Percentiles rank a stretch among this genome's conserved stretches.
Conservation (phyloP, 2,797 vertebrate species). For the Lagocephalus sceleratus region DNA sequence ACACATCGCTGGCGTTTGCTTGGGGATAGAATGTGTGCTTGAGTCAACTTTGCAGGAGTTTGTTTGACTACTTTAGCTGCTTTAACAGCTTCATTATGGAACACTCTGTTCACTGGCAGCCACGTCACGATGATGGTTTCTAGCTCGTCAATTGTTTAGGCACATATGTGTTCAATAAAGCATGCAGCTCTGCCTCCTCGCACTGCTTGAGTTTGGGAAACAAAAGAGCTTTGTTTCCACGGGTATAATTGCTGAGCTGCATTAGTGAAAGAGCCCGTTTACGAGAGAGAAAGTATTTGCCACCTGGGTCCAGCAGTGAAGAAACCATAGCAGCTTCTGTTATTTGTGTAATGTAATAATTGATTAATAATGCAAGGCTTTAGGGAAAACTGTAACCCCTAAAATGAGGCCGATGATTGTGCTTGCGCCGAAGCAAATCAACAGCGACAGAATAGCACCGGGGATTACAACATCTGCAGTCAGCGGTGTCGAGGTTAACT, state of each 20-base stretch:
- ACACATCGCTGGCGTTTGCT: too few relatives aligned
- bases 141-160: slow-evolving; percentile 26
- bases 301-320: slow-evolving; percentile 51
- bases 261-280: slow-evolving; percentile 16
- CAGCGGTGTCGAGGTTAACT: slow-evolving; percentile 73
- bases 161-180: slow-evolving; percentile 42
- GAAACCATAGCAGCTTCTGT: slow-evolving; percentile 39
- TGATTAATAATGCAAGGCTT: slow-evolving; percentile 77
- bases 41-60: too few relatives aligned
- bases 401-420: slow-evolving; percentile 69
- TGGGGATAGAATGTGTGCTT: too few relatives aligned
- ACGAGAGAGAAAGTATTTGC: slow-evolving; percentile 12
- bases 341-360: slow-evolving; percentile 69
- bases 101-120: slow-evolving; percentile 18
- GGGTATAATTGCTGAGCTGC: slow-evolving; percentile 24
- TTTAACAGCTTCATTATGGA: slow-evolving; percentile 16
- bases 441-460: slow-evolving; percentile 67
- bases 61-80: too few relatives aligned
- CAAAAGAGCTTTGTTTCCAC: slow-evolving; percentile 21
- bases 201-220: slow-evolving; percentile 24
- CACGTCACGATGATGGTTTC: slow-evolving; percentile 20
- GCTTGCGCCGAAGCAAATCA: slow-evolving; percentile 65
- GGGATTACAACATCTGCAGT: slow-evolving; percentile 78
- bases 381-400: slow-evolving; percentile 70
- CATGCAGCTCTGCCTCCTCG: slow-evolving; percentile 20